Evolutionary conservation across 2,888 invertebrate species (phyloP).

Genomic region (Megalurothrips usitatus): DNA sequence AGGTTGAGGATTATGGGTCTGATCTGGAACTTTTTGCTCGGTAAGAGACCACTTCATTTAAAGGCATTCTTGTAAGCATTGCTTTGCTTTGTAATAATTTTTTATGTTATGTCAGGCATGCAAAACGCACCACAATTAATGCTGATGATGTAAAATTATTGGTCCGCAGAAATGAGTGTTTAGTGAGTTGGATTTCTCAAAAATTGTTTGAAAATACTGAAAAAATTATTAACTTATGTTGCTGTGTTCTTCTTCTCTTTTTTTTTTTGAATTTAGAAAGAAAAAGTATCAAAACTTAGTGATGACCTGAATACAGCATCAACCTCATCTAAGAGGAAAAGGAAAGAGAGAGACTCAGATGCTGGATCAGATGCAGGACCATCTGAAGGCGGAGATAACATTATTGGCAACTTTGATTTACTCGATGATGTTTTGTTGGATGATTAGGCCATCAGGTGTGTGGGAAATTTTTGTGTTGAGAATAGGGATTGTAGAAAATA

Average conservation of each 20-base stretch:
- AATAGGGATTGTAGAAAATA: not conserved
- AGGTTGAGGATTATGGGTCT: slow-evolving; percentile 52
- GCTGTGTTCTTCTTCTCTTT: too few relatives aligned
- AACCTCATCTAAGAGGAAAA: not conserved
- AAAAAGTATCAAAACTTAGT: not conserved
- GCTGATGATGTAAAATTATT: slow-evolving; percentile 61
- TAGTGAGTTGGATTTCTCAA: slow-evolving; percentile 49
- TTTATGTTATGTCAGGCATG: slow-evolving; percentile 52
- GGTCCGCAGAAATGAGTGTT: slow-evolving; percentile 55
- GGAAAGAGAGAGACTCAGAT: not conserved
- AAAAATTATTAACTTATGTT: not conserved
- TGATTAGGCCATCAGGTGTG: not conserved
- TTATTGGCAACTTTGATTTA: not conserved
- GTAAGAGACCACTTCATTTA: slow-evolving; percentile 45
- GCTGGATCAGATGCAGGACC: not conserved
- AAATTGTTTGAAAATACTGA: not conserved
- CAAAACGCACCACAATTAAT: slow-evolving; percentile 57
- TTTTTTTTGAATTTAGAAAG: not conserved
- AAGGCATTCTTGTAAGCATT: not conserved
- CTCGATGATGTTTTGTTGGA: not conserved
- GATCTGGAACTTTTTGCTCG: slow-evolving; percentile 65
- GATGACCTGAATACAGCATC: not conserved
- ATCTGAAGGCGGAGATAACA: not conserved
- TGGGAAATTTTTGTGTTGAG: not conserved
- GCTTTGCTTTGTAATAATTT: slow-evolving; percentile 27